A percentile compares a stretch with the other conserved stretches of the same genome.
phyloP scores from a whole-genome alignment of 2,113 vertebrate genomes.

The Coturnix japonica region DNA sequence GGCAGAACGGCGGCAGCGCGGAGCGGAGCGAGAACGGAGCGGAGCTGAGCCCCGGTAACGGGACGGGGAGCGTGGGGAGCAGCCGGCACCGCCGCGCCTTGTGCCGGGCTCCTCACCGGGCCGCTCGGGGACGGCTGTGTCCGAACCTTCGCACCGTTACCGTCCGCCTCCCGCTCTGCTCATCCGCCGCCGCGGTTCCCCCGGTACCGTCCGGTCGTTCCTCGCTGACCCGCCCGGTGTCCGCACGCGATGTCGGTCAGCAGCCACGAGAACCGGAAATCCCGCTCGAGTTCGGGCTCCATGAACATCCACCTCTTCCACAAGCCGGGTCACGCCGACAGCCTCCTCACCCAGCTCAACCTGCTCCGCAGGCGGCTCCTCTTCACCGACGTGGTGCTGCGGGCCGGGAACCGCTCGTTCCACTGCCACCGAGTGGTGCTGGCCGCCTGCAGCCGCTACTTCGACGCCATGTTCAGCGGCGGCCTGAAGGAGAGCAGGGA shows the following conservation, averaged over 20 bases:
- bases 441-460: constrained; percentile 85
- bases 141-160: constrained; percentile 67
- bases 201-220: not conserved
- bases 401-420: constrained; percentile 80
- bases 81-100: not conserved
- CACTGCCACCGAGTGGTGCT: constrained; percentile 85
- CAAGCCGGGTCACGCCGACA: constrained; percentile 85
- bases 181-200: not conserved
- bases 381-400: constrained; percentile 84
- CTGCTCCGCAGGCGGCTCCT: constrained; percentile 82
- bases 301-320: constrained; percentile 87
- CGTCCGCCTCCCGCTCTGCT: constrained; percentile 19
- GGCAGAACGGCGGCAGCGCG: not conserved
- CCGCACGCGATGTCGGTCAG: constrained; percentile 79
- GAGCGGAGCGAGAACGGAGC: no score
- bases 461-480: constrained; percentile 87
- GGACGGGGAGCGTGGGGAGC: not conserved
- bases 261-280: constrained; percentile 86
- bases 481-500: constrained; percentile 84
- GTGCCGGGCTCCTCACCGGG: no score
- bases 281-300: constrained; percentile 84
- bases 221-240: not conserved
- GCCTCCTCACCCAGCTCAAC: constrained; percentile 84
- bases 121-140: constrained; percentile 72
- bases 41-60: not conserved